These are phyloP conservation scores for Epinotia bilunana DNA, from an alignment of 2,888 invertebrate genomes.

Conservation along the genomic window DNA sequence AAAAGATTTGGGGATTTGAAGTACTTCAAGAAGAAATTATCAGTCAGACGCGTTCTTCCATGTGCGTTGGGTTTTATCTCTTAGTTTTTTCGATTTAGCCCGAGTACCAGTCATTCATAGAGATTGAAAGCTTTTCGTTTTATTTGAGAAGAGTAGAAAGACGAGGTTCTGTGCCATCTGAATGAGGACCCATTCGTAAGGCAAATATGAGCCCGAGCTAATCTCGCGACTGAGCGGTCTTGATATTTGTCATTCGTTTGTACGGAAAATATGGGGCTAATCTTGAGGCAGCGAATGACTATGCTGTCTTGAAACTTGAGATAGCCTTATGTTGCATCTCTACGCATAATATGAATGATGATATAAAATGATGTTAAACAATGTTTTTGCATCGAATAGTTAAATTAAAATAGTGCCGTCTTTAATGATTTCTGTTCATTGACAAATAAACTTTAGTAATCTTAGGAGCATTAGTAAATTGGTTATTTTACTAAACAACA, in stretches of 20 bases:
- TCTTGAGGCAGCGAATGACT: conserved; percentile 36
- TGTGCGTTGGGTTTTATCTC: conserved; percentile 26
- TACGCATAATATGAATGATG: background rate
- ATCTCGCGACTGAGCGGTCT: conserved; percentile 54
- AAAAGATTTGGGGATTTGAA: conserved; percentile 48
- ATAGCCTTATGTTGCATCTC: background rate
- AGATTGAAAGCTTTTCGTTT: conserved; percentile 37
- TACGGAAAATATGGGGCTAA: conserved; percentile 46
- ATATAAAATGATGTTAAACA: background rate
- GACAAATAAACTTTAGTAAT: no score
- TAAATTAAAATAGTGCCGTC: background rate
- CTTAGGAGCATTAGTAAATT: background rate
- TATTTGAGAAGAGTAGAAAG: conserved; percentile 23
- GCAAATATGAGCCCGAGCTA: conserved; percentile 61
- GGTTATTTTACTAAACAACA: background rate
- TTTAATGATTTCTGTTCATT: background rate
- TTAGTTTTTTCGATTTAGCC: conserved; percentile 37
- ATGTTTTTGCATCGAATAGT: background rate
- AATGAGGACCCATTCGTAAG: conserved; percentile 58
- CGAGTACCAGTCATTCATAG: conserved; percentile 6
- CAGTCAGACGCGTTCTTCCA: conserved; percentile 28
- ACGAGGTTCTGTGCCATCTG: conserved; percentile 43
- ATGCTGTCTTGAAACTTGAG: conserved; percentile 39
- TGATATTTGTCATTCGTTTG: conserved; percentile 53
- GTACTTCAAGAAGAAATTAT: conserved; percentile 33